Evolutionary conservation across 2,888 invertebrate species (phyloP).

Genomic region (Stenichneumon culpator): DNA sequence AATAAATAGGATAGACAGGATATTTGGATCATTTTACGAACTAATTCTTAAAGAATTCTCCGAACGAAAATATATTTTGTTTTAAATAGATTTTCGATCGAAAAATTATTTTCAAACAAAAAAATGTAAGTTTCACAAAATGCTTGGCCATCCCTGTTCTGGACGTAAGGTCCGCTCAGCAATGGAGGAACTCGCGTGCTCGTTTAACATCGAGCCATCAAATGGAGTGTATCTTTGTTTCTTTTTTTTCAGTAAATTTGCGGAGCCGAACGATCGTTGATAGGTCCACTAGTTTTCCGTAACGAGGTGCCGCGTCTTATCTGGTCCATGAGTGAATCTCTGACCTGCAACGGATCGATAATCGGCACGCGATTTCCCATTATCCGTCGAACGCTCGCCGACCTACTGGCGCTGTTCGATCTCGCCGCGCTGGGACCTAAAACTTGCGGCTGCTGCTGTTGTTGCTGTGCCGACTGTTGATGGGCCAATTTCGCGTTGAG

Average conservation of each 20-base stretch:
- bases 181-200: constrained; percentile 68
- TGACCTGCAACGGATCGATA: constrained; percentile 82
- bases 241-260: constrained; percentile 90
- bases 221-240: constrained; percentile 49
- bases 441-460: constrained; percentile 82
- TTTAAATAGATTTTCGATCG: neutral
- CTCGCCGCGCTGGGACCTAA: constrained; percentile 85
- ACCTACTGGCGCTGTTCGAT: constrained; percentile 76
- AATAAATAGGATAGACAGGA: neutral
- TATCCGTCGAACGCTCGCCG: constrained; percentile 82
- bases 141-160: constrained; percentile 12
- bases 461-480: constrained; percentile 89
- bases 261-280: constrained; percentile 95
- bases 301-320: constrained; percentile 95
- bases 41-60: too few species aligned
- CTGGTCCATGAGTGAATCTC: constrained; percentile 96
- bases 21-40: neutral
- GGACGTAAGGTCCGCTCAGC: constrained; percentile 55
- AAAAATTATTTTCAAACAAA: neutral
- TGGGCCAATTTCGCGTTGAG: constrained; percentile 92
- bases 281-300: constrained; percentile 90
- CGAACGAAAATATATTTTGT: too few species aligned
- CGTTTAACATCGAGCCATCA: constrained; percentile 61
- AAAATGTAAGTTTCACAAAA: constrained; percentile 7
- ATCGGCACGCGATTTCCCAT: constrained; percentile 84